Evolutionary conservation across 2,113 vertebrate species (phyloP).

Genomic region (Aegithalos caudatus): DNA sequence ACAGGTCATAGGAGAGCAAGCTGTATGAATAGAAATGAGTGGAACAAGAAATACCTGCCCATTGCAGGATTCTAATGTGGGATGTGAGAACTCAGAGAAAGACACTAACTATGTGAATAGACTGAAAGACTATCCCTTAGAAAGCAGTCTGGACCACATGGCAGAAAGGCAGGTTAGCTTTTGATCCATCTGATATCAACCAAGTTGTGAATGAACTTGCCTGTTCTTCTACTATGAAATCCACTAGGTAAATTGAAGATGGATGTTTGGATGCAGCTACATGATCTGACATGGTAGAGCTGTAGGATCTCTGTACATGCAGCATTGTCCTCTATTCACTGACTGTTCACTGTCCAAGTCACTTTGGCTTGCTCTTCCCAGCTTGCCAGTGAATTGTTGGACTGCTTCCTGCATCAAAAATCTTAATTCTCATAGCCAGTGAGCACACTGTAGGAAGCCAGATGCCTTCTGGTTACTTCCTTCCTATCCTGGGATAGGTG

Average conservation of each 20-base stretch:
- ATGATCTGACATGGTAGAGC: neutral
- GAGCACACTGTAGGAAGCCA: neutral
- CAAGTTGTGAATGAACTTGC: neutral
- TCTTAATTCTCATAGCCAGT: too few species aligned
- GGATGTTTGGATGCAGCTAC: neutral
- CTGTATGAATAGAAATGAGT: neutral
- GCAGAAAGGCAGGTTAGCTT: neutral
- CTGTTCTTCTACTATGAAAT: neutral
- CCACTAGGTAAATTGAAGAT: neutral
- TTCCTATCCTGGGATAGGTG: constrained; percentile 27
- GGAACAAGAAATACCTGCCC: neutral
- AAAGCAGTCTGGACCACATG: neutral
- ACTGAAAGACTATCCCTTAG: neutral
- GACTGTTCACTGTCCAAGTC: neutral
- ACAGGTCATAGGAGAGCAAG: neutral
- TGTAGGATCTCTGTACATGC: neutral
- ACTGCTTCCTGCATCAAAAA: neutral
- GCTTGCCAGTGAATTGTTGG: neutral
- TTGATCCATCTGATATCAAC: neutral
- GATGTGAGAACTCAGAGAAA: neutral
- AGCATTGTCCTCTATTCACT: neutral
- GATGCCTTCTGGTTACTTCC: neutral
- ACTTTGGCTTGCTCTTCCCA: neutral
- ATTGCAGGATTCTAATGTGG: neutral
- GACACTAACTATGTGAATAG: neutral